phyloP scores from a whole-genome alignment of 2,797 vertebrate species.

The Cygnus olor region DNA sequence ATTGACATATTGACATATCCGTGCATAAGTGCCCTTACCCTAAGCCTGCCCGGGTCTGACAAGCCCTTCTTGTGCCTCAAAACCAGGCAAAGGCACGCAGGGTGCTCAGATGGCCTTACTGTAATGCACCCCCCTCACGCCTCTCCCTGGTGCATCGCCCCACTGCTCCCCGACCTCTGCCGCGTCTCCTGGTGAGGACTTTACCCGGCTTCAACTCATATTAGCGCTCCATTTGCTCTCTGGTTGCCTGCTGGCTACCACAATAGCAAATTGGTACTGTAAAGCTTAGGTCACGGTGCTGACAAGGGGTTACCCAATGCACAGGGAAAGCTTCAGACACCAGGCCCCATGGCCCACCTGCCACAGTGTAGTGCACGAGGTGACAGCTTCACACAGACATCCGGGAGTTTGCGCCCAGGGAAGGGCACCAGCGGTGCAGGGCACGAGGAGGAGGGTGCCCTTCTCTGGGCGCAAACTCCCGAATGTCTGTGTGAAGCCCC shows the following conservation, averaged over 20 bases:
- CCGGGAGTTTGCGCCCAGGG: not conserved
- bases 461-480: not conserved
- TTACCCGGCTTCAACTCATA: not conserved
- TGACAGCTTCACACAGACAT: not conserved
- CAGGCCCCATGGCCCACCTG: not conserved
- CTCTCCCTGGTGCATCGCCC: not conserved
- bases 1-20: no score
- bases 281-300: not conserved
- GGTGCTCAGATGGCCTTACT: rapidly evolving
- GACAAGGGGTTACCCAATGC: not conserved
- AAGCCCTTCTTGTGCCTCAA: not conserved
- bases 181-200: not conserved
- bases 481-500: not conserved
- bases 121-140: rapidly evolving
- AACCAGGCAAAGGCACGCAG: not conserved
- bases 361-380: not conserved
- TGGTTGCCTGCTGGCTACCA: not conserved
- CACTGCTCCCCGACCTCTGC: not conserved
- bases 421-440: not conserved
- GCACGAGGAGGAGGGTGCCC: not conserved
- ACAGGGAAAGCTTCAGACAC: not conserved
- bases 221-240: not conserved
- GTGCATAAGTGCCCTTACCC: rapidly evolving
- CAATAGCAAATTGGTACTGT: not conserved
- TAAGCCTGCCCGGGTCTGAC: not conserved